Evolutionary conservation across 1,140 invertebrate species (phyloP).

Genomic region (Apis cerana): DNA sequence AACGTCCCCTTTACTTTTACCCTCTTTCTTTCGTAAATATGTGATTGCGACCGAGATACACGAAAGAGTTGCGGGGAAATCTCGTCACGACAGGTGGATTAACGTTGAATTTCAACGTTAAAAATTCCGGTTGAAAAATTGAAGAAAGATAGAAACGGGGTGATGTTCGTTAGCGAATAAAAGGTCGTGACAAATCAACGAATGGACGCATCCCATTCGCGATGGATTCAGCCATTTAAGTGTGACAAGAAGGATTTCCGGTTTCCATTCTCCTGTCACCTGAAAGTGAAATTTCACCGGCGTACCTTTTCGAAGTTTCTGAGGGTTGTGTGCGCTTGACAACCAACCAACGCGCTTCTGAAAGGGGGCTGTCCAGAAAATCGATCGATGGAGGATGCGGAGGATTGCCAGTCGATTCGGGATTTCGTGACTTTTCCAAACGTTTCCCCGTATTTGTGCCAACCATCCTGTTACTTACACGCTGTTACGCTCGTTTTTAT

Average conservation of each 20-base stretch:
- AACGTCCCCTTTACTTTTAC: not conserved
- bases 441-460: not conserved
- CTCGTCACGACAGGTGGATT: too few relatives aligned
- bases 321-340: constrained; percentile 37
- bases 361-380: not conserved
- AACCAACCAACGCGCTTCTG: not conserved
- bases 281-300: constrained; percentile 24
- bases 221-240: not conserved
- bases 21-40: too few relatives aligned
- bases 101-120: not conserved
- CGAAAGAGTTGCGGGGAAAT: too few relatives aligned
- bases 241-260: constrained; percentile 4
- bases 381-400: constrained; percentile 19
- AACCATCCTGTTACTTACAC: not conserved
- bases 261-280: constrained; percentile 21
- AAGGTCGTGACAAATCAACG: not conserved
- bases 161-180: not conserved
- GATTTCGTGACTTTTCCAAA: constrained; percentile 16
- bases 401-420: constrained; percentile 3
- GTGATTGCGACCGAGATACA: too few relatives aligned
- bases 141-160: not conserved
- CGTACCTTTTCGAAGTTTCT: constrained; percentile 19
- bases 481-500: not conserved
- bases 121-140: not conserved
- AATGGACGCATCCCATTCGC: not conserved